These are phyloP conservation scores for Allygus modestus DNA, from an alignment of 2,888 invertebrate species.

Conservation along the genomic window DNA sequence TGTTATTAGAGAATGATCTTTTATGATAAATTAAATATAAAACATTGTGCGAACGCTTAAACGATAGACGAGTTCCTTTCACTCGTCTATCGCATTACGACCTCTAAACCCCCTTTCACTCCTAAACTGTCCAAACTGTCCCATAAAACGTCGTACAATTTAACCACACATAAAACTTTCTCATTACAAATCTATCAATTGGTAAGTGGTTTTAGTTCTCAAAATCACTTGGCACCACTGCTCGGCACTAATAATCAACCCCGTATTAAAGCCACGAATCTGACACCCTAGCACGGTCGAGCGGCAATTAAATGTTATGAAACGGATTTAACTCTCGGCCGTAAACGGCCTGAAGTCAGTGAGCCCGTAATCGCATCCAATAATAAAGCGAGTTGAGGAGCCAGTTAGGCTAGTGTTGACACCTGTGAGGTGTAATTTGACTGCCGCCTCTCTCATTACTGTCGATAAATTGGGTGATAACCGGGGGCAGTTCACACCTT, in stretches of 20 bases:
- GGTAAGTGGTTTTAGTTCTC: not conserved
- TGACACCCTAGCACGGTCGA: too few relatives aligned
- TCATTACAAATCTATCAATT: too few relatives aligned
- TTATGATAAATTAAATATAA: too few relatives aligned
- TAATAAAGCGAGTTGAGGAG: slow-evolving; percentile 15
- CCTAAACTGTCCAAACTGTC: too few relatives aligned
- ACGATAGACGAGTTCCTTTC: too few relatives aligned
- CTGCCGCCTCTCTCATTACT: slow-evolving; percentile 25
- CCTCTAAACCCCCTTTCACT: too few relatives aligned
- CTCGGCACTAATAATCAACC: slow-evolving; percentile 8
- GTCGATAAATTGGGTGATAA: slow-evolving; percentile 35
- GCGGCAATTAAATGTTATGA: not conserved
- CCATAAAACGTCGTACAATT: too few relatives aligned
- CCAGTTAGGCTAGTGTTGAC: slow-evolving; percentile 18
- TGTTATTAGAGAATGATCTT: too few relatives aligned
- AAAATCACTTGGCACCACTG: too few relatives aligned
- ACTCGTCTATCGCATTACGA: too few relatives aligned
- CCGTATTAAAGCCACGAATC: not conserved
- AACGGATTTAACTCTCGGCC: not conserved
- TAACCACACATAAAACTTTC: too few relatives aligned
- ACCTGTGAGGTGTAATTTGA: slow-evolving; percentile 21
- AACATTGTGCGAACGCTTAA: too few relatives aligned
- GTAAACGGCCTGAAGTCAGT: not conserved
- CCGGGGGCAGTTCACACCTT: slow-evolving; percentile 38
- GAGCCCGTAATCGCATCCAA: not conserved